phyloP scores from a whole-genome alignment of 2,113 vertebrate species.

The Forbesichthys agassizii region DNA sequence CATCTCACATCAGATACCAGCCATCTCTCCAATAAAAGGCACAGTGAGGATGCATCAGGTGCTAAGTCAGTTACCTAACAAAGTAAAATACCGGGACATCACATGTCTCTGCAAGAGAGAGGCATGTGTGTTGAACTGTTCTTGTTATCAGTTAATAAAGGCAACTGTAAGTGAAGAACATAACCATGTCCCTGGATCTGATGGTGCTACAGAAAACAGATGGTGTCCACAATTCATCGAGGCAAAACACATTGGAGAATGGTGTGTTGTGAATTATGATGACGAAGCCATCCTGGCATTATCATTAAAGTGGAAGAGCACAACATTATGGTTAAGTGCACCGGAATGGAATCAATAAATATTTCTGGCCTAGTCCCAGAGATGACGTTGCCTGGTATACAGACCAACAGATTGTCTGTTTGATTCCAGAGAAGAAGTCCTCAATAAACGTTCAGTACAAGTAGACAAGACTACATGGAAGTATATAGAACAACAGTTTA shows the following conservation, averaged over 20 bases:
- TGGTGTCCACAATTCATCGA: not conserved
- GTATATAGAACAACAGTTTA: too few species aligned
- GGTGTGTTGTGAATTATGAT: not conserved
- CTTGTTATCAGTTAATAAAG: not conserved
- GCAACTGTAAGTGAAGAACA: too few species aligned
- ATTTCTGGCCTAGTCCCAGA: too few species aligned
- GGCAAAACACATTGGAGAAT: slow-evolving; percentile 4
- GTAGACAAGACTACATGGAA: too few species aligned
- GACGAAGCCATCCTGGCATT: not conserved
- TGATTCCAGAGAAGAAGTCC: too few species aligned
- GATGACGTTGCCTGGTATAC: too few species aligned
- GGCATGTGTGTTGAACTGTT: slow-evolving; percentile 11
- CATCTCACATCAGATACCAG: too few species aligned
- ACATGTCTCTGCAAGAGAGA: slow-evolving; percentile 15
- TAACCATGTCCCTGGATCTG: not conserved
- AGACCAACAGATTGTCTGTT: too few species aligned
- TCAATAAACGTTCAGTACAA: too few species aligned
- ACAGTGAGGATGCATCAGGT: slow-evolving; percentile 14
- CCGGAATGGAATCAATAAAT: not conserved
- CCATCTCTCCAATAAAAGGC: slow-evolving; percentile 2
- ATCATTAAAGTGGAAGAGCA: not conserved
- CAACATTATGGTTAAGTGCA: not conserved
- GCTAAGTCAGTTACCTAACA: slow-evolving; percentile 2
- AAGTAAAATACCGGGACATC: slow-evolving; percentile 11
- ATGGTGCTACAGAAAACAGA: not conserved